Base-by-base conservation (phyloP, 2,113 vertebrate species). In the Neolamprologus fasciatus region DNA sequence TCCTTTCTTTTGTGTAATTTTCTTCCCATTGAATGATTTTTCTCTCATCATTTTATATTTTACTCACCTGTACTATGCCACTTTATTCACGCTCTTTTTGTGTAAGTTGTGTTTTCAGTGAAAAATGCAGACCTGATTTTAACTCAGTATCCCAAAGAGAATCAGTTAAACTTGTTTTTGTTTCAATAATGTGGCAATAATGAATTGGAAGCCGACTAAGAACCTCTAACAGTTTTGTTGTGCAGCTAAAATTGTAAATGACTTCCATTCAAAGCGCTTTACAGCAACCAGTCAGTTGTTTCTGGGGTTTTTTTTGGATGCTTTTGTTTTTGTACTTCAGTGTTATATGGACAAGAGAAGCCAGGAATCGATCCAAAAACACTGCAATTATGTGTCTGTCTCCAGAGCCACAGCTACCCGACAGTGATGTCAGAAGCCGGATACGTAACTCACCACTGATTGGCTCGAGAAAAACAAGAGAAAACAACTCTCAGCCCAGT, bases 281-380 rank as follows among this genome's bases (percentile, higher is more conserved):
- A 47, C 21, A 76, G 40, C 9, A 76, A 11, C 14, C 23, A 28
- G 14, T 45, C 40, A 26, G 40, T 45, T 73, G 8, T 17, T 47
- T 71, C 12, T 40, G n/a, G 31, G 7, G 0, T 0, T 1, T 17
- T 26, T 73, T 19, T 76, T 2, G 42, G 35, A 47, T 3, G 71
- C 9, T 76, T 28, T 76, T 19, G 42, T 47, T 76, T 51, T 31
- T 51, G 17, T 78, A 78, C 16, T 76, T 76, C 71, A 76, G 71
- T 76, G 23, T 50, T 14, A 50, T 50, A 5, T 28, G 26, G 73
- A 78, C 42, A 76, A 76, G 42, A 50, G 71, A 28, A 31, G 42
- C 23, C 71, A 51, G 73, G 73, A 50, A 50, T 31, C 4, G 2
- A 78, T 78, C 16, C 17, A 78, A 33, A 51, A 78, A 51, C 73